Conservation (phyloP, 2,113 vertebrate species). For the Melanerpes aurifrons region DNA sequence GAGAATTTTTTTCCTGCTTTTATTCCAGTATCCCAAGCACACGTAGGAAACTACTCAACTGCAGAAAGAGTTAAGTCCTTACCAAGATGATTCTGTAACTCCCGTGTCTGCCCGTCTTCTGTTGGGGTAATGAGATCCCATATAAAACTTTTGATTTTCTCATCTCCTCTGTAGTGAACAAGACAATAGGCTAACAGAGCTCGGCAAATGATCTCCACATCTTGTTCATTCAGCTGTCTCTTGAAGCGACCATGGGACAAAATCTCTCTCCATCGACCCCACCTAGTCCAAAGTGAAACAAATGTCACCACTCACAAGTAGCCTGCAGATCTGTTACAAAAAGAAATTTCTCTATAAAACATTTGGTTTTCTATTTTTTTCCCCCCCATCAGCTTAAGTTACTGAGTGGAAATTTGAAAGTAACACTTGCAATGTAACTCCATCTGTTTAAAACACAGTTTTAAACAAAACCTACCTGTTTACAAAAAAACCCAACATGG, state of each 20-base stretch:
- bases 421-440: not conserved
- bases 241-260: constrained; percentile 96
- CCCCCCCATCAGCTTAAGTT: not conserved
- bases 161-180: constrained; percentile 96
- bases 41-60: rapidly evolving
- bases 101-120: constrained; percentile 92
- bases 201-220: constrained; percentile 96
- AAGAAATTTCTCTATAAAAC: not conserved
- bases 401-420: not conserved
- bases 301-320: not conserved
- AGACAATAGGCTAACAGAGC: constrained; percentile 94
- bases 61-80: not conserved
- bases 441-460: not conserved
- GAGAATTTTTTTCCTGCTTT: not conserved
- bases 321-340: not conserved
- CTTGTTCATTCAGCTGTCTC: constrained; percentile 91
- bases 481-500: not conserved
- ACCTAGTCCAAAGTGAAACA: constrained; percentile 76
- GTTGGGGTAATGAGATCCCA: constrained; percentile 98
- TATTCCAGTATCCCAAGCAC: not conserved
- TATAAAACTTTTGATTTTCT: constrained; percentile 99
- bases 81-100: constrained; percentile 96
- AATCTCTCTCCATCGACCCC: constrained; percentile 98
- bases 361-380: not conserved
- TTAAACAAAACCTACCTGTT: not conserved